Percentiles rank a stretch among this genome's conserved stretches.
Evolutionary conservation across 2,888 invertebrate species (phyloP).

Genomic region (Noctuana brunneofusca): DNA sequence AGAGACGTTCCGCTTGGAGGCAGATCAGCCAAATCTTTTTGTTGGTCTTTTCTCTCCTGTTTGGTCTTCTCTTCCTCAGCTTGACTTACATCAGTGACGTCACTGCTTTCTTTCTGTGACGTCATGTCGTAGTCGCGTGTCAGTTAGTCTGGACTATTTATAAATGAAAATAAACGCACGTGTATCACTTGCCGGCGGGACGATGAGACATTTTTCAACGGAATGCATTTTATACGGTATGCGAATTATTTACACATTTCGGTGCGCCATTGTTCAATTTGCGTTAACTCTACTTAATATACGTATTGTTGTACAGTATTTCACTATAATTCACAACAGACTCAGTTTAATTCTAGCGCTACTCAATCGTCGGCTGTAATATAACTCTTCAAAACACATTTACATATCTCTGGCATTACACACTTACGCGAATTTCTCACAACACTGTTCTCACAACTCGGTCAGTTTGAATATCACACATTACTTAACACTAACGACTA

Average conservation of each 20-base stretch:
- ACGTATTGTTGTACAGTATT: conserved; percentile 4
- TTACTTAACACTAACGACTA: background rate
- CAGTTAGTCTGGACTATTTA: conserved; percentile 66
- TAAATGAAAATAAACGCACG: conserved; percentile 76
- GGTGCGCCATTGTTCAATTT: conserved; percentile 17
- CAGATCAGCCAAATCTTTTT: conserved; percentile 63
- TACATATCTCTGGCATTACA: conserved; percentile 33
- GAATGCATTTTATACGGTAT: conserved; percentile 62
- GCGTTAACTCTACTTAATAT: conserved; percentile 2
- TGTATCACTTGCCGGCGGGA: conserved; percentile 53
- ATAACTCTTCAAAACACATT: conserved; percentile 27
- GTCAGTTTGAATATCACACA: background rate
- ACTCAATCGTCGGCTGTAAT: background rate
- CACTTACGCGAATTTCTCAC: conserved; percentile 34
- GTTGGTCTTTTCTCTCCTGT: conserved; percentile 45
- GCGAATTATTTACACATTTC: conserved; percentile 20
- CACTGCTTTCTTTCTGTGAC: conserved; percentile 65
- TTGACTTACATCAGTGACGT: conserved; percentile 53
- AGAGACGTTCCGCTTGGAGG: conserved; percentile 72
- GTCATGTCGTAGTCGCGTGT: conserved; percentile 59
- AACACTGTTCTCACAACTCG: conserved; percentile 15
- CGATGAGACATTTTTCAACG: conserved; percentile 55
- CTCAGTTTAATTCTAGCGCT: conserved; percentile 2
- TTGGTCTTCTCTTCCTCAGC: conserved; percentile 44
- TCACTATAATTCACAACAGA: background rate